Percentiles rank a stretch among this genome's conserved stretches.
Evolutionary conservation across 2,888 invertebrate species (phyloP).

Genomic region (Nemapogon koenigi): DNA sequence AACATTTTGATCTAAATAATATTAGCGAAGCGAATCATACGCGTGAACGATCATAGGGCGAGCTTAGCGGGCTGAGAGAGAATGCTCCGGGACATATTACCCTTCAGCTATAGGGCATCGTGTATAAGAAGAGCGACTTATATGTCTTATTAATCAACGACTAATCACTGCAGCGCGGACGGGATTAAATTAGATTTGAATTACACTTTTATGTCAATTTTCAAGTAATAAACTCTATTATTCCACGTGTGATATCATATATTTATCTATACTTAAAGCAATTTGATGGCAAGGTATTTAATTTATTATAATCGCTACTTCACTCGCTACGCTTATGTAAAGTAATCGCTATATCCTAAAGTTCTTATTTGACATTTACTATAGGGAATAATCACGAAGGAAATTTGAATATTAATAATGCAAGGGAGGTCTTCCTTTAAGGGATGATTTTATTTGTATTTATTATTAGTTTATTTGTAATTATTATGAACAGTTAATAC

Average conservation of each 20-base stretch:
- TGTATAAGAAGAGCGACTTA: too few relatives aligned
- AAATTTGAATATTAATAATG: conserved; percentile 25
- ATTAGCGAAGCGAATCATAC: conserved; percentile 48
- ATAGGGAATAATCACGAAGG: conserved; percentile 24
- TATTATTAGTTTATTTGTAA: conserved; percentile 17
- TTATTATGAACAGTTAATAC: not conserved
- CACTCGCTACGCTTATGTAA: too few relatives aligned
- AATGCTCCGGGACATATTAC: conserved; percentile 8
- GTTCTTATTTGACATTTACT: conserved; percentile 29
- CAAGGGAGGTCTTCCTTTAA: conserved; percentile 10
- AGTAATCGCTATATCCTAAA: conserved; percentile 18
- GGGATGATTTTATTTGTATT: conserved; percentile 28
- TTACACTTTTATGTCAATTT: too few relatives aligned
- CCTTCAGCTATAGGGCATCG: not conserved
- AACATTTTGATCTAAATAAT: conserved; percentile 45
- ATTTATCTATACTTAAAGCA: too few relatives aligned
- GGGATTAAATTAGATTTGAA: too few relatives aligned
- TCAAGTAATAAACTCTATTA: too few relatives aligned
- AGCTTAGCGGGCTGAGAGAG: conserved; percentile 4
- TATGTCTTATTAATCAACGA: too few relatives aligned
- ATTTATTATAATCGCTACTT: too few relatives aligned
- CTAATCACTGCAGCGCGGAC: too few relatives aligned
- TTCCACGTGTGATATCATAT: too few relatives aligned
- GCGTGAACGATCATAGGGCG: conserved; percentile 46
- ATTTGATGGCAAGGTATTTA: too few relatives aligned